These are phyloP conservation scores for Pterocles orientalis DNA, from an alignment of 2,113 vertebrate genomes.

Conservation along the genomic window DNA sequence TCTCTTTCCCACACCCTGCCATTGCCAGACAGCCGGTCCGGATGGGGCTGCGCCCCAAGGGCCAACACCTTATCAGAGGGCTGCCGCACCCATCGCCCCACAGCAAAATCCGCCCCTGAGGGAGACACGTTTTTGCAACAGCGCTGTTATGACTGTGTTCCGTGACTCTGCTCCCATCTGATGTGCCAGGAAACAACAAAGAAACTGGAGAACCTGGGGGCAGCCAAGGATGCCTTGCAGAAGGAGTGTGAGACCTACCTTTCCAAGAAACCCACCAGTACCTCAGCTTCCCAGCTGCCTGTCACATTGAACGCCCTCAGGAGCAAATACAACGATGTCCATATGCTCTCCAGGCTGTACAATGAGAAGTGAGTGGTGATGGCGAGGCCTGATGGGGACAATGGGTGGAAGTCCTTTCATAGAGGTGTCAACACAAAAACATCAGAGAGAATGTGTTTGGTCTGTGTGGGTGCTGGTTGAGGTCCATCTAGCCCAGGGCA, in stretches of 20 bases:
- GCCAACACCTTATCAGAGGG: not conserved
- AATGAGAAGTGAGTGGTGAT: slow-evolving; percentile 84
- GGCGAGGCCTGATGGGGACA: not conserved
- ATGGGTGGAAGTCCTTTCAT: not conserved
- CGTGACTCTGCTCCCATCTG: slow-evolving; percentile 31
- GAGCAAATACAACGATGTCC: slow-evolving; percentile 83
- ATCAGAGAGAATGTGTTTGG: not conserved
- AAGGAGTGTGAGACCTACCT: slow-evolving; percentile 82
- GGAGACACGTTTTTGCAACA: not conserved
- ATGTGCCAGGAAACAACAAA: slow-evolving; percentile 75
- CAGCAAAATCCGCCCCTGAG: not conserved
- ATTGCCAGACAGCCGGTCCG: slow-evolving; percentile 9
- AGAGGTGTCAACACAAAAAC: not conserved
- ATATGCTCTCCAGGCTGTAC: slow-evolving; percentile 83
- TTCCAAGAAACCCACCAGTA: slow-evolving; percentile 69
- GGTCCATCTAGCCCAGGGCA: not conserved
- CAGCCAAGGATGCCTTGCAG: slow-evolving; percentile 81
- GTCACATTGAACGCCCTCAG: slow-evolving; percentile 79
- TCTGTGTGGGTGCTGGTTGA: not conserved
- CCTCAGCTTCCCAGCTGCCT: slow-evolving; percentile 79
- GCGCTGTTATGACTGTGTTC: not conserved
- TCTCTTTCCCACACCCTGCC: slow-evolving; percentile 5
- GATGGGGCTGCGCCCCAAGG: not conserved
- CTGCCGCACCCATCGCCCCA: slow-evolving; percentile 31
- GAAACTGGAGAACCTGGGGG: slow-evolving; percentile 79